phyloP scores from a whole-genome alignment of 2,888 invertebrate species.

The Mesoligia furuncula region DNA sequence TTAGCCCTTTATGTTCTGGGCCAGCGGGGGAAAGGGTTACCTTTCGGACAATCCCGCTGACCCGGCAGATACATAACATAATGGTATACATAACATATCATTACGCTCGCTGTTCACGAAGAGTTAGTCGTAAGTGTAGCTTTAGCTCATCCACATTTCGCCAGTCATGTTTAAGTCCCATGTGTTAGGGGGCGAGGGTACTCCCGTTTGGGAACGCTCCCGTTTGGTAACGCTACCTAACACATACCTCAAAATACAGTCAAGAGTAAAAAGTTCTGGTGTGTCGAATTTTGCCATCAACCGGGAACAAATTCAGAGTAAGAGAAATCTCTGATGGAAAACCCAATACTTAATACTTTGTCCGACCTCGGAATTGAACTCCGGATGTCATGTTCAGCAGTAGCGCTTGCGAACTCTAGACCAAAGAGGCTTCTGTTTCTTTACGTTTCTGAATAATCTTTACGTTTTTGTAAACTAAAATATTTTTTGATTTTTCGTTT shows the following conservation, averaged over 20 bases:
- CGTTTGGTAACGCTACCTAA: too few species aligned
- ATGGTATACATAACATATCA: background rate
- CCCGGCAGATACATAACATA: too few species aligned
- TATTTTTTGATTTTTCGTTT: background rate
- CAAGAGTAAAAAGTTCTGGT: too few species aligned
- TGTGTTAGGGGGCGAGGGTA: too few species aligned
- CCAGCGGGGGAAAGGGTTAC: too few species aligned
- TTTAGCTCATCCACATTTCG: background rate
- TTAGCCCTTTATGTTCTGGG: too few species aligned
- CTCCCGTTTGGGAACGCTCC: too few species aligned
- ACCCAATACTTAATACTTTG: background rate
- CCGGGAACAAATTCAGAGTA: background rate
- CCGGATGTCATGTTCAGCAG: background rate
- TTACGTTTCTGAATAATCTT: background rate
- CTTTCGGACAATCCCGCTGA: too few species aligned
- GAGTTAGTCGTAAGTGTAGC: background rate
- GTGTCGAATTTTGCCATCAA: background rate
- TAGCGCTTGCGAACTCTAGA: background rate
- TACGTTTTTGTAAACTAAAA: background rate
- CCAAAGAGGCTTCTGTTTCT: background rate
- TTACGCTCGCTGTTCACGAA: too few species aligned
- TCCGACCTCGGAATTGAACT: background rate
- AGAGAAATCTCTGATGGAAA: background rate
- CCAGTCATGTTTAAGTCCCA: too few species aligned
- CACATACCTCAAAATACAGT: too few species aligned